Evolutionary conservation across 2,797 vertebrate species (phyloP).

Genomic region (Poecilia wingei): DNA sequence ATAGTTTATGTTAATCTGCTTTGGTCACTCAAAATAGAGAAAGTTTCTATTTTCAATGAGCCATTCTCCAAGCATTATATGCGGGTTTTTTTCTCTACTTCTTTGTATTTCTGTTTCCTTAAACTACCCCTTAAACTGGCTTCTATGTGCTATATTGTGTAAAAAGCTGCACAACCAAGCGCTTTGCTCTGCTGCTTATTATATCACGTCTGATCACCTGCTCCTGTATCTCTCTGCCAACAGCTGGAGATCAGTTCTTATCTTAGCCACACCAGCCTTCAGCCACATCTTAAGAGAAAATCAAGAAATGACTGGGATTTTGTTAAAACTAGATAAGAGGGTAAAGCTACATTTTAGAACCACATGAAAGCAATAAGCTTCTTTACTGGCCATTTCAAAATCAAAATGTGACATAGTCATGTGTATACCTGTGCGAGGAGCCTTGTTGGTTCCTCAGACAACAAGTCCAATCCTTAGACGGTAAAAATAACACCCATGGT

Average conservation of each 20-base stretch:
- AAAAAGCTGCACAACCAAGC: conserved; percentile 9
- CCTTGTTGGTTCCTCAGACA: neutral
- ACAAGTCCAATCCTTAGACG: neutral
- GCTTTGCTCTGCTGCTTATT: neutral
- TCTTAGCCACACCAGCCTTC: neutral
- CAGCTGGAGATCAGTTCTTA: conserved; percentile 16
- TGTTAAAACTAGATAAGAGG: neutral
- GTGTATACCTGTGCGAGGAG: neutral
- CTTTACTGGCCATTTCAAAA: neutral
- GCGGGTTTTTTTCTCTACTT: neutral
- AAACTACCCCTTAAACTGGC: neutral
- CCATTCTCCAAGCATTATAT: neutral
- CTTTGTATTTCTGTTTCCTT: neutral
- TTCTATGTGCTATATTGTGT: neutral
- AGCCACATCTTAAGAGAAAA: neutral
- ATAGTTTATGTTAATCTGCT: neutral
- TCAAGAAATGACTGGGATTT: conserved; percentile 1
- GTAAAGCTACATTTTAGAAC: neutral
- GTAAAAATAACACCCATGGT: neutral
- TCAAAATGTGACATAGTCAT: neutral
- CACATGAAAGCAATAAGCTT: neutral
- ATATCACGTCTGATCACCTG: conserved; percentile 16
- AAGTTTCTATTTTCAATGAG: neutral
- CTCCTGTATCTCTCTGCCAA: conserved; percentile 13
- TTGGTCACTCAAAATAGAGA: neutral